A percentile compares a stretch with the other conserved stretches of the same genome.
Evolutionary conservation across 2,797 vertebrate genomes (phyloP).

Genomic region (Phrynocephalus forsythii): DNA sequence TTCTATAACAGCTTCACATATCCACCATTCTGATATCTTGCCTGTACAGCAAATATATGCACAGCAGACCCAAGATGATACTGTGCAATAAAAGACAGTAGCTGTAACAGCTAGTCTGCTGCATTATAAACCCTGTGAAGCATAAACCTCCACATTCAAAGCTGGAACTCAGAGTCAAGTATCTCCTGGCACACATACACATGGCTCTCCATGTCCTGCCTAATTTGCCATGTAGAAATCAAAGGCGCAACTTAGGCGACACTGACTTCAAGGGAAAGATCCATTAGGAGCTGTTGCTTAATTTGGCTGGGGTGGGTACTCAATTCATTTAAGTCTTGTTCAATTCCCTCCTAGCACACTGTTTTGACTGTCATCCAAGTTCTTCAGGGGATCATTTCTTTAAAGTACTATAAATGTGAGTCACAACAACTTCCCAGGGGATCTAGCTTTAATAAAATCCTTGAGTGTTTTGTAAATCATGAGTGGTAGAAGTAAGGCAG

Average conservation of each 20-base stretch:
- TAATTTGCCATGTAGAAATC: not conserved
- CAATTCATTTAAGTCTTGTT: not conserved
- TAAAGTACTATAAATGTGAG: not conserved
- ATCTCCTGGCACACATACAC: not conserved
- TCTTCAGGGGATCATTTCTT: not conserved
- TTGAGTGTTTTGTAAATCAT: constrained; percentile 39
- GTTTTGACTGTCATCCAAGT: not conserved
- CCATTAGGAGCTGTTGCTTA: not conserved
- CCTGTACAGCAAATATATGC: not conserved
- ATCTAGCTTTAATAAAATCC: constrained; percentile 48
- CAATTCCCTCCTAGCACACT: not conserved
- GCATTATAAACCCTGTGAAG: not conserved
- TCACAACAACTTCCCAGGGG: constrained; percentile 35
- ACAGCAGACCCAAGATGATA: not conserved
- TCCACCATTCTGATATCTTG: not conserved
- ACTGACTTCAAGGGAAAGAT: not conserved
- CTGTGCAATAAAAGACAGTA: not conserved
- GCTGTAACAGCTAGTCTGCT: no score
- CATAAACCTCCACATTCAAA: not conserved
- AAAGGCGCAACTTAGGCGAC: not conserved
- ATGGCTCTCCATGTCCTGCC: not conserved
- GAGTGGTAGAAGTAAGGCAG: constrained; percentile 56
- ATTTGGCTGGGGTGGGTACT: not conserved
- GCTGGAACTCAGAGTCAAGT: not conserved
- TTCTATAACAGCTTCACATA: not conserved